Conservation (phyloP, 2,888 invertebrate species). For the Andrena dorsata region DNA sequence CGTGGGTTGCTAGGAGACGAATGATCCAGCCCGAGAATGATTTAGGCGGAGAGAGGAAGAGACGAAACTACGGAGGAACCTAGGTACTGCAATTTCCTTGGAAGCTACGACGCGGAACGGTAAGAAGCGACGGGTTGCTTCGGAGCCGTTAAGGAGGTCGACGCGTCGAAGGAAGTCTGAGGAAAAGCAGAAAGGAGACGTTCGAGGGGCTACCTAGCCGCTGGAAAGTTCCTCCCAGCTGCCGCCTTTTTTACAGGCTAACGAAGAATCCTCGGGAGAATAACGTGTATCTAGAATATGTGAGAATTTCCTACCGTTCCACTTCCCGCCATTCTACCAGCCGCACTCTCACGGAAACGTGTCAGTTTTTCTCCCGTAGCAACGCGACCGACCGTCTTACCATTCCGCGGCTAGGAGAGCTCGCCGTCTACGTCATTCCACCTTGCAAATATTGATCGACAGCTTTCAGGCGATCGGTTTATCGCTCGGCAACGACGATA, state of each 20-base stretch:
- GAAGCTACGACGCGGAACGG: constrained; percentile 56
- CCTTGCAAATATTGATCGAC: constrained; percentile 41
- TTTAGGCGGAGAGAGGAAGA: constrained; percentile 1
- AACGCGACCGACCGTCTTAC: constrained; percentile 16
- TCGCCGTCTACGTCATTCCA: constrained; percentile 6
- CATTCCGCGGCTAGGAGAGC: not conserved
- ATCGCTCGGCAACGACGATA: constrained; percentile 18
- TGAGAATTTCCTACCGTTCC: constrained; percentile 78
- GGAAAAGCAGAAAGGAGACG: constrained; percentile 31
- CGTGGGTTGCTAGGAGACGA: constrained; percentile 27
- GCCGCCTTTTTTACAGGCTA: constrained; percentile 34
- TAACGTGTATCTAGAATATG: constrained; percentile 56
- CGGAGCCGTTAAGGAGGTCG: constrained; percentile 51
- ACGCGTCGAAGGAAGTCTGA: constrained; percentile 17
- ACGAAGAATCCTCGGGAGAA: constrained; percentile 39
- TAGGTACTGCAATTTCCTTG: constrained; percentile 55
- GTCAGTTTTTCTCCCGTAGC: constrained; percentile 43
- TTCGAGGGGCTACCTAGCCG: constrained; percentile 7
- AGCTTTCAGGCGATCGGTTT: constrained; percentile 14
- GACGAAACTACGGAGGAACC: constrained; percentile 48
- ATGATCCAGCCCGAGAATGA: constrained; percentile 25
- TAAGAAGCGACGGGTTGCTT: constrained; percentile 45
- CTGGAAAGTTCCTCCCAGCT: constrained; percentile 23
- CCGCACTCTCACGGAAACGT: constrained; percentile 55
- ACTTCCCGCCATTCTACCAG: constrained; percentile 69